Evolutionary conservation across 2,888 invertebrate species (phyloP).

Genomic region (Xanthorhoe designata): DNA sequence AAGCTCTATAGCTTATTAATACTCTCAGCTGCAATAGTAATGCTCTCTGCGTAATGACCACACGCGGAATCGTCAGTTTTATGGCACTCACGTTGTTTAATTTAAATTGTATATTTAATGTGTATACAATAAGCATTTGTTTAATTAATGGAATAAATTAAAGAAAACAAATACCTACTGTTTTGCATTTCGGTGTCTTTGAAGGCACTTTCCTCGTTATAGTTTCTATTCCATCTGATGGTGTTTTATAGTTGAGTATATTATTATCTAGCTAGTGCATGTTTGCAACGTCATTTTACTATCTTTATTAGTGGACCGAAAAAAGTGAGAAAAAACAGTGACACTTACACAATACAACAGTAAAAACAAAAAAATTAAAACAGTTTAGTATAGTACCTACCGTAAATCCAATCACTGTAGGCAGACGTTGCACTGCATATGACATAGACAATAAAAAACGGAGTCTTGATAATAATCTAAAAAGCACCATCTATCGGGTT

Average conservation of each 20-base stretch:
- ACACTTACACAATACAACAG: not conserved
- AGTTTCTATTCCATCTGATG: not conserved
- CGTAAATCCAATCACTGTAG: too few species aligned
- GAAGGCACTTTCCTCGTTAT: not conserved
- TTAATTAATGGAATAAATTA: constrained; percentile 26
- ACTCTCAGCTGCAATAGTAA: constrained; percentile 28
- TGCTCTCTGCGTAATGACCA: constrained; percentile 36
- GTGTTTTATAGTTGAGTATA: not conserved
- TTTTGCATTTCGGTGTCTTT: constrained; percentile 9
- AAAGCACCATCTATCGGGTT: too few species aligned
- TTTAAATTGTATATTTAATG: constrained; percentile 34
- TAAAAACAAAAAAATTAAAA: too few species aligned
- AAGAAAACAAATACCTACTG: constrained; percentile 8
- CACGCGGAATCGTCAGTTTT: constrained; percentile 31
- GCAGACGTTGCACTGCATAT: too few species aligned
- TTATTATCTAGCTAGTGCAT: not conserved
- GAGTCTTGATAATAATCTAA: too few species aligned
- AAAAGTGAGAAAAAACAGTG: not conserved
- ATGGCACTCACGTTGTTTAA: constrained; percentile 27
- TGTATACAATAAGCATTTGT: constrained; percentile 31
- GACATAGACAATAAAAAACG: too few species aligned
- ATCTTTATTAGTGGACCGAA: not conserved
- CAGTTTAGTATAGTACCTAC: too few species aligned
- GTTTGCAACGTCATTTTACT: too few species aligned
- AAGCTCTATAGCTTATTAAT: not conserved